phyloP scores from a whole-genome alignment of 2,797 vertebrate species.

The Clamator glandarius region DNA sequence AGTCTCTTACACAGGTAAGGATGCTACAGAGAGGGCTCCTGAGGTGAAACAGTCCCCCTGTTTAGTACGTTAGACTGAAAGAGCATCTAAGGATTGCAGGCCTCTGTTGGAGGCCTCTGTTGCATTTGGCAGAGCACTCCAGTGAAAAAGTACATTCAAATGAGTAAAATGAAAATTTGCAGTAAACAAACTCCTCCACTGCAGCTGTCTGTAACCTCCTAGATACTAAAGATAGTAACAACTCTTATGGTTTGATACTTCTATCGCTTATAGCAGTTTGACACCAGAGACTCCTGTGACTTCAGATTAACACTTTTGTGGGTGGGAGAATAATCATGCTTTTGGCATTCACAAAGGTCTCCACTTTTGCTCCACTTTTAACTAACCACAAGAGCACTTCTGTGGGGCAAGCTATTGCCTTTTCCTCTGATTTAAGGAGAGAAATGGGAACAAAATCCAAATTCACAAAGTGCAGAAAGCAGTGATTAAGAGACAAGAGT shows the following conservation, averaged over 20 bases:
- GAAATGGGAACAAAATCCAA: not conserved
- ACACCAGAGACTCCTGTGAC: not conserved
- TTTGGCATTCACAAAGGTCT: not conserved
- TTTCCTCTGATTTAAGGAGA: not conserved
- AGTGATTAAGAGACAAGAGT: not conserved
- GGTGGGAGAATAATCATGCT: not conserved
- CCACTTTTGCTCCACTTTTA: not conserved
- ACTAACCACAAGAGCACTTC: not conserved
- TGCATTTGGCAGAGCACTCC: not conserved
- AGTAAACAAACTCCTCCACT: not conserved
- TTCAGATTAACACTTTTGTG: not conserved
- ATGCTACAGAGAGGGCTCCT: not conserved
- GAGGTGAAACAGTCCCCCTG: not conserved
- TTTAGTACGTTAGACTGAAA: not conserved
- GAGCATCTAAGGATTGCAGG: not conserved
- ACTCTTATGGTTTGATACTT: not conserved
- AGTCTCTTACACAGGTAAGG: not conserved
- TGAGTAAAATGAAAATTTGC: not conserved
- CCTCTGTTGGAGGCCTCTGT: not conserved
- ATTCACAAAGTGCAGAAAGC: not conserved
- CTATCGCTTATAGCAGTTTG: not conserved
- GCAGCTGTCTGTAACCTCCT: not conserved
- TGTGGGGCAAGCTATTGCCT: fast-evolving
- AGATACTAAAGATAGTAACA: not conserved
- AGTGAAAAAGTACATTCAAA: not conserved